Percentiles rank a stretch among this genome's conserved stretches.
These are phyloP conservation scores for Labrus mixtus DNA, from an alignment of 2,113 vertebrate species.

Conservation along the genomic window DNA sequence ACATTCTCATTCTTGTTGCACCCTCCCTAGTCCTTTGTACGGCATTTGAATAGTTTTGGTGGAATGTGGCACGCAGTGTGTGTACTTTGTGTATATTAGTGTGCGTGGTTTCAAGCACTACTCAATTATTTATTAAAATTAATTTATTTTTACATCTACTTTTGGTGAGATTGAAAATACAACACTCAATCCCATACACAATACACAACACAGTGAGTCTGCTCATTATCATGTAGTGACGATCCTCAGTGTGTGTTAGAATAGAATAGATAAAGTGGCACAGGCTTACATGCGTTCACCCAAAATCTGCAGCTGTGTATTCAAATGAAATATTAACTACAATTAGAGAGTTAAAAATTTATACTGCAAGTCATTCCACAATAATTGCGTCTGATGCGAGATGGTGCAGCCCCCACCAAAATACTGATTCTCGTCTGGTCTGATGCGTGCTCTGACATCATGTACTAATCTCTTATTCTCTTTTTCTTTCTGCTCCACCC, in stretches of 20 bases:
- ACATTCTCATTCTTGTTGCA: slow-evolving; percentile 65
- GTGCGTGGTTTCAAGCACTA: slow-evolving; percentile 1
- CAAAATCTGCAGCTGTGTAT: slow-evolving; percentile 13
- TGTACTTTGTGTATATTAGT: slow-evolving; percentile 1
- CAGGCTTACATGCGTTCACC: not conserved
- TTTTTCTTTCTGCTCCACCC: slow-evolving; percentile 69
- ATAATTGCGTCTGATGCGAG: slow-evolving; percentile 69
- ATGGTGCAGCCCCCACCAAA: slow-evolving; percentile 68
- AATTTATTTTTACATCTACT: not conserved
- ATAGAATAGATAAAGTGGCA: not conserved
- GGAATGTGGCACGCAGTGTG: slow-evolving; percentile 45
- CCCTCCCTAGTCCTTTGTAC: slow-evolving; percentile 55
- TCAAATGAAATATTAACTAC: slow-evolving; percentile 25
- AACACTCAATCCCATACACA: not conserved
- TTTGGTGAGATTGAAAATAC: not conserved
- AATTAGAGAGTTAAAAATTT: slow-evolving; percentile 49
- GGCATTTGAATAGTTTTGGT: slow-evolving; percentile 55
- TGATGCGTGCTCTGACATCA: slow-evolving; percentile 73
- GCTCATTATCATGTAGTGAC: slow-evolving; percentile 6
- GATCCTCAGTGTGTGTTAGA: slow-evolving; percentile 14
- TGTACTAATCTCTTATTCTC: slow-evolving; percentile 77
- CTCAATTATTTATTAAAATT: slow-evolving; percentile 17
- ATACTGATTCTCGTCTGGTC: slow-evolving; percentile 71
- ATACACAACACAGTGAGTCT: not conserved
- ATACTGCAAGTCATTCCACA: slow-evolving; percentile 70